phyloP scores from a whole-genome alignment of 1,140 invertebrate genomes.

The Cryptotermes secundus region DNA sequence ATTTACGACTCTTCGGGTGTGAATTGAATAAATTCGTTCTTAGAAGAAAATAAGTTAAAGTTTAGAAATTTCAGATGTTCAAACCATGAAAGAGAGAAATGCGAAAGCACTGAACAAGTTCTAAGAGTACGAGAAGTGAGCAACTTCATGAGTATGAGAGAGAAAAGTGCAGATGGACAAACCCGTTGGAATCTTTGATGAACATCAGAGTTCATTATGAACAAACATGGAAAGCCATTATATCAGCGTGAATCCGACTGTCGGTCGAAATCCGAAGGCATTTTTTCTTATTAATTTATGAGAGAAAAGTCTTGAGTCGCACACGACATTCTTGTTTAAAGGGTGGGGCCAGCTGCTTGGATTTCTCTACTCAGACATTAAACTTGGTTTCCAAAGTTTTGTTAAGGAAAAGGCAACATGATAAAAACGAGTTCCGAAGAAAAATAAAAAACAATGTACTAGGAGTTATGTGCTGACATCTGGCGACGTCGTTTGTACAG shows the following conservation, averaged over 20 bases:
- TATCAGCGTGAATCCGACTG: background rate
- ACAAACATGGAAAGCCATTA: background rate
- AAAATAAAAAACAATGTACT: background rate
- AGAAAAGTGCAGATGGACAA: background rate
- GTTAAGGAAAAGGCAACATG: background rate
- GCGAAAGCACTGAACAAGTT: background rate
- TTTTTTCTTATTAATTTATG: background rate
- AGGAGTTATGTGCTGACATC: background rate
- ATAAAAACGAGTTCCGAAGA: background rate
- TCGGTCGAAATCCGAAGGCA: background rate
- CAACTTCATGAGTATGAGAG: background rate
- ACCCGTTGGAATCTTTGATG: background rate
- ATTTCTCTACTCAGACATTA: background rate
- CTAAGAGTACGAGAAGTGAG: background rate
- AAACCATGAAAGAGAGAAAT: background rate
- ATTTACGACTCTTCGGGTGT: background rate
- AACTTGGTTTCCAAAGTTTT: background rate
- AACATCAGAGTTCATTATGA: background rate
- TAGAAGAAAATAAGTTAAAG: background rate
- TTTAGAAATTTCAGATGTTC: background rate
- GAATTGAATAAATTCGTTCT: background rate
- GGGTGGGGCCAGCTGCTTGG: background rate
- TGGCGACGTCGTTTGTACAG: background rate
- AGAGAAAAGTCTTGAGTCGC: background rate
- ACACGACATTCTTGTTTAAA: background rate